Evolutionary conservation across 2,888 invertebrate genomes (phyloP).

Genomic region (Stomorhina lunata): DNA sequence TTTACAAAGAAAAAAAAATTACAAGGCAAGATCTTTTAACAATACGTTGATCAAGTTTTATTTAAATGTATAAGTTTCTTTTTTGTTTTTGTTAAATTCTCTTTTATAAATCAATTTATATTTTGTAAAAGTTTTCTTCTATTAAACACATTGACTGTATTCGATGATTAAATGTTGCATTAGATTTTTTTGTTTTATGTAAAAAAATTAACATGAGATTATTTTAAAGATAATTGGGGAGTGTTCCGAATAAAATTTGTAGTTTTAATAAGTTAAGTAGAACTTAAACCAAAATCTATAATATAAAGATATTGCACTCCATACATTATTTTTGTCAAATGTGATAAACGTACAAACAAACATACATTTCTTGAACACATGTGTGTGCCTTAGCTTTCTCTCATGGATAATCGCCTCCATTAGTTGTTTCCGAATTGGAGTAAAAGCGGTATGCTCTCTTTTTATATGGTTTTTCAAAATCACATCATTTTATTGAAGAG

Average conservation of each 20-base stretch:
- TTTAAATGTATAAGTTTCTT: conserved; percentile 34
- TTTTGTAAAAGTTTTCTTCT: background rate
- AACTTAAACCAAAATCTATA: conserved; percentile 13
- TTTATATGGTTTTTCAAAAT: too few relatives aligned
- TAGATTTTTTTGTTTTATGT: conserved; percentile 11
- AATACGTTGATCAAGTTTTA: conserved; percentile 47
- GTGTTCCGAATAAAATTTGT: background rate
- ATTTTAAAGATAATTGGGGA: background rate
- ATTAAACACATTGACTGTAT: conserved; percentile 17
- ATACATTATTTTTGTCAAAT: too few relatives aligned
- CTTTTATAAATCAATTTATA: background rate
- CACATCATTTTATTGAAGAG: too few relatives aligned
- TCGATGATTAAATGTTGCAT: conserved; percentile 57
- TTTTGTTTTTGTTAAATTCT: background rate
- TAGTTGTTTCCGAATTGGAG: too few relatives aligned
- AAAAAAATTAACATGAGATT: conserved; percentile 6
- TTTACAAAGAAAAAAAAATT: conserved; percentile 35
- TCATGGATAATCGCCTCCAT: too few relatives aligned
- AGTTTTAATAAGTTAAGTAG: background rate
- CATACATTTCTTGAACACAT: too few relatives aligned
- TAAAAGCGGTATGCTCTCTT: too few relatives aligned
- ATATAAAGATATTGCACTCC: too few relatives aligned
- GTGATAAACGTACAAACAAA: too few relatives aligned
- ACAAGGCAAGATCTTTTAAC: conserved; percentile 61
- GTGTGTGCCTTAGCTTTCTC: too few relatives aligned